Base-by-base conservation (phyloP, 2,797 vertebrate genomes). In the Cossypha niveicapilla region DNA sequence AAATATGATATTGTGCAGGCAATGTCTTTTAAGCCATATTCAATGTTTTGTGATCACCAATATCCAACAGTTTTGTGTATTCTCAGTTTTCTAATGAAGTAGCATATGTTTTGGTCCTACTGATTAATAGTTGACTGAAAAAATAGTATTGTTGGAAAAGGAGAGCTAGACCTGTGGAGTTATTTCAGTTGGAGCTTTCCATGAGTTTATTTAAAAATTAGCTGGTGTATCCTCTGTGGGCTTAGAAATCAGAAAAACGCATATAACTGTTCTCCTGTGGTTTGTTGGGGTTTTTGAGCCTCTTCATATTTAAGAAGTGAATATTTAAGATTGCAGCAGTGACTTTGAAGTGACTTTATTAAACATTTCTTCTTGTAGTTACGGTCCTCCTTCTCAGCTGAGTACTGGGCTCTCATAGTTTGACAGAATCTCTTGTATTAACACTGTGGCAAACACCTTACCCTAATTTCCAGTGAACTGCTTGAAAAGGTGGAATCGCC, bases 171-270 rank as follows among this genome's bases (percentile, higher is more conserved):
- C 34, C 9, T 56, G 27, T 48, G 3, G 25, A 88, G 14, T n/a
- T n/a, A n/a, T 30, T 68, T 68, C 34, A 68, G 18, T 9, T 58
- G 58, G 62, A 62, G 4, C 16, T 76, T 86, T 83, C 18, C 1
- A 1, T 22, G 16, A 2, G 1, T 48, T 35, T 19, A 10, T 32
- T 79, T 56, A 41, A 82, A 60, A 57, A 9, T 19, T 13, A 27
- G 4, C 4, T 53, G 0, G 0, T 21, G 2, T 24, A 7, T 66
- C 19, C 18, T 77, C 30, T 54, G 19, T 51, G 41, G 23, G 25
- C 18, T 47, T 54, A 23, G 32, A 70, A n/a, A 23, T 3, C 2
- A 24, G 13, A 32, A 35, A 44, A 12, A 4, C 8, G 4, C n/a
- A 13, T 23, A 2, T 6, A 23, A 41, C 18, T 72, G 25, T 63